Evolutionary conservation across 2,113 vertebrate species (phyloP), one percentile per base, ranked within the genome.

Genomic region (Carollia perspicillata): DNA sequence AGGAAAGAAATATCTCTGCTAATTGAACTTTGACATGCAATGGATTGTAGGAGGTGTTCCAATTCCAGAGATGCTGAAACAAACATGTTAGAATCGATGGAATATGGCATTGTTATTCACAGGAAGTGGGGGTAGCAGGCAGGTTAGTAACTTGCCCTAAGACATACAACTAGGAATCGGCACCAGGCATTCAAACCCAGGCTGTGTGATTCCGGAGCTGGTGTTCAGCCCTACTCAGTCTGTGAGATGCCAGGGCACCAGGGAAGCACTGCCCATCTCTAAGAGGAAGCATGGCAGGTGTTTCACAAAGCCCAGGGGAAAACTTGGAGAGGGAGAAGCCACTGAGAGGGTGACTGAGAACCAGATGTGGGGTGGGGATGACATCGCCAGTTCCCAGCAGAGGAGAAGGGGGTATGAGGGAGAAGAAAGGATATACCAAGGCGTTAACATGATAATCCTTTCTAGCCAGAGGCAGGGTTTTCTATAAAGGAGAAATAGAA

Each of bases 161-260:
- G 28, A 44, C 30, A 28, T 58, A 44, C 8, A 12, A 49, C 33
- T 60, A 37, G 14, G 9, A n/a, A 65, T 22, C 0, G 23, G 47
- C 9, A 3, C 18, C 13, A 17, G 18, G 65, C 55, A 35, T 14
- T 23, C 1, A 3, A 33, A 30, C 49, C 28, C 18, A 0, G n/a
- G 13, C 6, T 3, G 0, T 1, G 18, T 8, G 6, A 13, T 14
- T 40, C 16, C 23, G 3, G 60, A 80, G 66, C 3, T 0, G 6
- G 3, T 3, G 28, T 65, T 20, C 33, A 3, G 4, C 23, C 79
- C 17, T 0, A 0, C 1, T 23, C 58, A 3, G 26, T 3, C 47
- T 63, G 47, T 63, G 40, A 90, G 60, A 60, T 2, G 6, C 55
- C 55, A 49, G 53, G 30, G 84, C 5, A 7, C 30, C 60, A 66